Conservation (phyloP, 2,888 invertebrate genomes). For the Heteropelma amictum region DNA sequence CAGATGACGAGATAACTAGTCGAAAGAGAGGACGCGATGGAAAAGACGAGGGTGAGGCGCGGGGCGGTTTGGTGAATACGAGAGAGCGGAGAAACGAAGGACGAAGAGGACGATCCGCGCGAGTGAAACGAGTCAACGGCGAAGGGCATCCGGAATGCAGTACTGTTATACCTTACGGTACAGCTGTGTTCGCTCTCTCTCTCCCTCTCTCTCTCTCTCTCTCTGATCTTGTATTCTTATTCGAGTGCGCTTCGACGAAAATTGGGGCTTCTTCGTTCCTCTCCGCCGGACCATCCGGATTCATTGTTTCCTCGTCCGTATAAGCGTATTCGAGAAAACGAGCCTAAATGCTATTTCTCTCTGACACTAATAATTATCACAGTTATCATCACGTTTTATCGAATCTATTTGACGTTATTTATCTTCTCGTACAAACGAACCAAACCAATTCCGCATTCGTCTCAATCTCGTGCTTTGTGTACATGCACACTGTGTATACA, state of each 20-base stretch:
- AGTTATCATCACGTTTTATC: no score
- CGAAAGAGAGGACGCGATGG: slow-evolving; percentile 15
- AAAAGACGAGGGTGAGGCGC: slow-evolving; percentile 50
- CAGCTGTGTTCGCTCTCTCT: slow-evolving; percentile 60
- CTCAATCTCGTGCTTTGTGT: no score
- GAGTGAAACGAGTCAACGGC: slow-evolving; percentile 70
- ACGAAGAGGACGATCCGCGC: slow-evolving; percentile 40
- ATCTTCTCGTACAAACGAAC: no score
- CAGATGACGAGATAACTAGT: slow-evolving; percentile 47
- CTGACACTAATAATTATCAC: no score
- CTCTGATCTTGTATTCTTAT: not conserved
- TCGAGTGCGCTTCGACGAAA: slow-evolving; percentile 66
- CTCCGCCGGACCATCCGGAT: slow-evolving; percentile 62
- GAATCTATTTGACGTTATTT: no score
- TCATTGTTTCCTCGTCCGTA: slow-evolving; percentile 65
- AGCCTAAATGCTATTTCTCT: slow-evolving; percentile 28
- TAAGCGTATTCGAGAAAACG: slow-evolving; percentile 26
- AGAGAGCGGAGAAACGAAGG: slow-evolving; percentile 52
- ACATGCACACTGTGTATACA: no score
- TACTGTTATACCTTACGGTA: slow-evolving; percentile 77
- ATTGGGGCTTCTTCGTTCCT: slow-evolving; percentile 74
- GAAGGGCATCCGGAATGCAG: slow-evolving; percentile 76
- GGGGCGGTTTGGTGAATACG: not conserved
- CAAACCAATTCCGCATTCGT: no score
- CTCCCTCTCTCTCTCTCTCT: slow-evolving; percentile 13